Base-by-base conservation (phyloP, 2,888 invertebrate genomes). In the Leptinotarsa peninsularis region DNA sequence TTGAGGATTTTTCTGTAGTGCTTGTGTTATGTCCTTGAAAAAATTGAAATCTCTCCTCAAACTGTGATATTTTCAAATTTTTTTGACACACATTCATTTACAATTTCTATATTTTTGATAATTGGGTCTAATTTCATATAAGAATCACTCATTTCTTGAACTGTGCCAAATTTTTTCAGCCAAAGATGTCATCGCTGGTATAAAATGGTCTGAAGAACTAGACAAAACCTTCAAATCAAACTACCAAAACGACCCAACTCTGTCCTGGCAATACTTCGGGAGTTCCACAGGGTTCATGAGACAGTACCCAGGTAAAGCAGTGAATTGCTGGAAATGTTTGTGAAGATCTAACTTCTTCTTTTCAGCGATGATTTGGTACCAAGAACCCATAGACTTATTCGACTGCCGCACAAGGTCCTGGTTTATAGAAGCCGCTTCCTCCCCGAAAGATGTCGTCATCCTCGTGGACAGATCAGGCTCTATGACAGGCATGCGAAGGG, bases 261-360 rank as follows among this genome's bases (percentile, higher is more conserved):
- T 98, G 60, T 96, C 96, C 4, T 99, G 98, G 97, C 99, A 99
- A 90, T 98, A 97, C 88, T 99, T 99, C 88, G 98, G 99, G 79
- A 98, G 98, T 88, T 94, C 98, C 52, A 95, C 96, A 21, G 99
- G 99, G 58, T 98, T 99, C 88, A 96, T 99, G 93, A 91, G 99
- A 83, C 96, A 98, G 87, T 99, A 95, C 90, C 99, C 99, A 83
- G 96, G 96, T 95, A 90, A 68, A 67, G 15, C 15, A 52, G 14
- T 67, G 5, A n/a, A 23, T 14, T 54, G 2, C 14, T 2, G 10
- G 3, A 27, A n/a, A 50, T 49, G 17, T 10, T 23, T 10, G 3
- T 18, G 52, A 52, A 17, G 3, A 52, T n/a, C 2, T 13, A 17
- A 33, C 27, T 2, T 54, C 4, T 17, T 18, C 5, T 50, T 27